These are phyloP conservation scores for Macquaria australasica DNA, from an alignment of 2,113 vertebrate species.

Conservation along the genomic window DNA sequence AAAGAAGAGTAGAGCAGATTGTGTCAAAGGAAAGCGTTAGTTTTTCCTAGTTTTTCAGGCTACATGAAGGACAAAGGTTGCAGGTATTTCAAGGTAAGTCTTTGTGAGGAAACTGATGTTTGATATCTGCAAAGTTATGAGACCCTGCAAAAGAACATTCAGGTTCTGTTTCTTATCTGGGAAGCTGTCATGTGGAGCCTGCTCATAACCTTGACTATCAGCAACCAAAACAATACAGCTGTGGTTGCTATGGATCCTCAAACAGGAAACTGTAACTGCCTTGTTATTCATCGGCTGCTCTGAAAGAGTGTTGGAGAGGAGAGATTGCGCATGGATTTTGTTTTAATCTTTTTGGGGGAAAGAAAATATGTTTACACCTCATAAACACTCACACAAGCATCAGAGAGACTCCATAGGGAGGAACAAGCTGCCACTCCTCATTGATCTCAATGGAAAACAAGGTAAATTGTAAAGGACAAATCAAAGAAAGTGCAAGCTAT, in stretches of 20 bases:
- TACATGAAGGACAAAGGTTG: neutral
- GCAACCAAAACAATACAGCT: constrained; percentile 32
- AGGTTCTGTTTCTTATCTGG: constrained; percentile 33
- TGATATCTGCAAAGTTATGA: neutral
- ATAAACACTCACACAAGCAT: neutral
- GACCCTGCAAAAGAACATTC: constrained; percentile 11
- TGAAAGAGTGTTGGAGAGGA: constrained; percentile 1
- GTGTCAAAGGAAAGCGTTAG: neutral
- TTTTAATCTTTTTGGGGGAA: neutral
- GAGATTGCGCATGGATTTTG: neutral
- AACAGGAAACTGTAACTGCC: neutral
- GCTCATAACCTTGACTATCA: constrained; percentile 58
- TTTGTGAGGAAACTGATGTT: constrained; percentile 19
- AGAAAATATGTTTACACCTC: neutral
- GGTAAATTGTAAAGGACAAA: no score
- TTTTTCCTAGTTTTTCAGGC: neutral
- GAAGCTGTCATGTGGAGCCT: neutral
- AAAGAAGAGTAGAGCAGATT: neutral
- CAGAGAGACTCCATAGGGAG: neutral
- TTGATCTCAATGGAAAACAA: no score
- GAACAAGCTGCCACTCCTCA: neutral
- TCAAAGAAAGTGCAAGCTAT: no score
- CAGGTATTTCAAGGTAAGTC: neutral
- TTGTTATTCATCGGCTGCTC: constrained; percentile 27
- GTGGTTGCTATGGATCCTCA: constrained; percentile 39